Evolutionary conservation across 1,140 invertebrate genomes (phyloP), one percentile per base, ranked within the genome.

Genomic region (Atta colombica): DNA sequence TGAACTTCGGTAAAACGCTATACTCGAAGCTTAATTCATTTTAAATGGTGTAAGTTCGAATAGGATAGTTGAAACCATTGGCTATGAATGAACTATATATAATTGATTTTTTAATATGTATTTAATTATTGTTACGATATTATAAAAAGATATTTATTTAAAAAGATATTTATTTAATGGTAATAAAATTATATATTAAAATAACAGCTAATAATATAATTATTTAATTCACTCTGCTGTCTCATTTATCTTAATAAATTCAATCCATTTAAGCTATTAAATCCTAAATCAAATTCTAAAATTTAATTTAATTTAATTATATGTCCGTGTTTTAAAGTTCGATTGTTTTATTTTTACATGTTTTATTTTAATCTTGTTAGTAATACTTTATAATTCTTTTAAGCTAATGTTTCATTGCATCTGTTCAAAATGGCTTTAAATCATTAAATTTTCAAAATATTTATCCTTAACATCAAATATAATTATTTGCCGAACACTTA

Each of bases 401-500:
- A 16, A 18, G 2, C 8, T 8, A n/a, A 16, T n/a, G 77, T 10
- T 7, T 21, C 49, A 28, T 68, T 25, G 18, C 55, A 39, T 21
- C 10, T 69, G 49, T 18, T 63, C 28, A 4, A 45, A 49, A n/a
- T 60, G 18, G 31, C 61, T 74, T 18, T 49, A n/a, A 81, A 25
- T 78, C 49, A 51, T 51, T 61, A 53, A 80, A 14, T 18, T 31
- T 80, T 53, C 14, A 21, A 61, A 60, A 74, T 74, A 55, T 61
- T 49, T 55, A 31, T 14, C 14, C 45, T 66, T 61, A 51, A 3
- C 14, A 35, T 74, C 10, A 28, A 69, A 71, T 66, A 66, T 80
- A n/a, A 68, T 74, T 84, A 55, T 84, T 61, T 74, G 7, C 39
- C 18, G 12, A n/a, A 74, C 28, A 84, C 69, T 84, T 61, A 65